Evolutionary conservation across 2,113 vertebrate genomes (phyloP).

Genomic region (Merops nubicus): DNA sequence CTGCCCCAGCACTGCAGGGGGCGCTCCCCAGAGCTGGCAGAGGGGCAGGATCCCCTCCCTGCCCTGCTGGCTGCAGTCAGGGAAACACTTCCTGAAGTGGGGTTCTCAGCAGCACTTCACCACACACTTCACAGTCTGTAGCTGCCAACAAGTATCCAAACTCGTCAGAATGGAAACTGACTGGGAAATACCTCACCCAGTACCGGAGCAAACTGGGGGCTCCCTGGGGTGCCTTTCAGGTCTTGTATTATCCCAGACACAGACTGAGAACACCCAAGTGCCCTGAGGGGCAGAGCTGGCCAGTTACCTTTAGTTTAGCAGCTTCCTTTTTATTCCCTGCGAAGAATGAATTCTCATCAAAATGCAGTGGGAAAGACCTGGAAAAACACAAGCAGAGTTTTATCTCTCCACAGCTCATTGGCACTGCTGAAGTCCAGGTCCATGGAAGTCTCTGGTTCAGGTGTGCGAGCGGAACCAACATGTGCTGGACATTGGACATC

Average conservation of each 20-base stretch:
- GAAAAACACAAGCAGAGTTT: not conserved
- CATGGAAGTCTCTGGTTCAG: not conserved
- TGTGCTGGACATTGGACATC: not conserved
- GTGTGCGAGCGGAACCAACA: fast-evolving
- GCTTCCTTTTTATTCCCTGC: conserved; percentile 88
- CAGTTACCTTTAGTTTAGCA: conserved; percentile 86
- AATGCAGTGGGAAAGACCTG: conserved; percentile 92
- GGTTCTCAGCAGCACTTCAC: not conserved
- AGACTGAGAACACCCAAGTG: not conserved
- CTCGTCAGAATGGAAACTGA: not conserved
- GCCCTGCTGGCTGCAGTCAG: not conserved
- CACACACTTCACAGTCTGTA: fast-evolving
- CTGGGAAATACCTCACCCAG: not conserved
- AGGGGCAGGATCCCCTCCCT: no score
- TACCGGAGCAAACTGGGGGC: fast-evolving
- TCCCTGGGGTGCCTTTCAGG: not conserved
- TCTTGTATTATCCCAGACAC: not conserved
- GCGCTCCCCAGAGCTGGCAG: no score
- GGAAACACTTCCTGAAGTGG: not conserved
- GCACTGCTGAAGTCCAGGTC: not conserved
- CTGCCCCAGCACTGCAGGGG: no score
- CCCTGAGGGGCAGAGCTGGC: not conserved
- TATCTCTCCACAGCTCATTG: not conserved
- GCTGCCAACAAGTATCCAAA: not conserved
- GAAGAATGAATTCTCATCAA: conserved; percentile 91